phyloP scores from a whole-genome alignment of 2,113 vertebrate genomes.

The Aptenodytes patagonicus region DNA sequence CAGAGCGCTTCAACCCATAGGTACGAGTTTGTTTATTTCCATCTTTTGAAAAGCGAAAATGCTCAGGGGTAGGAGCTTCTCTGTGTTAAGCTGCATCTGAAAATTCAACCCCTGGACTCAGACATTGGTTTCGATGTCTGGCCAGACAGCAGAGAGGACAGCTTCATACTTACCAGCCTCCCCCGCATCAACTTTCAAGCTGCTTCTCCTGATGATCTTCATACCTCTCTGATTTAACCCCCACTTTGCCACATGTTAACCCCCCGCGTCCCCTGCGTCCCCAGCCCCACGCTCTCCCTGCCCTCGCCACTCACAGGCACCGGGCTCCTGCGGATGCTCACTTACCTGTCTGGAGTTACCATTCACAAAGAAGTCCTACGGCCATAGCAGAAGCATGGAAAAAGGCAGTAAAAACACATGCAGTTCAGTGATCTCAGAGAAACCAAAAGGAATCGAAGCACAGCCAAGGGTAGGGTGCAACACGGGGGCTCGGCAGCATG shows the following conservation, averaged over 20 bases:
- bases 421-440: conserved; percentile 85
- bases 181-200: neutral
- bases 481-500: neutral
- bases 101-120: neutral
- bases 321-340: conserved; percentile 34
- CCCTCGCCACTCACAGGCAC: neutral
- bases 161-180: conserved; percentile 83
- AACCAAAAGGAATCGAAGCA: conserved; percentile 57
- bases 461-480: neutral
- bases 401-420: conserved; percentile 86
- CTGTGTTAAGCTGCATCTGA: neutral
- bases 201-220: neutral
- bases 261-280: rapidly evolving
- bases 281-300: neutral
- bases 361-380: conserved; percentile 98
- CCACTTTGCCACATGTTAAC: rapidly evolving
- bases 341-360: conserved; percentile 99
- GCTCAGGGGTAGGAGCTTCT: neutral
- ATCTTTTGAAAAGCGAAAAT: neutral
- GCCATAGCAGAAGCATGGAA: conserved; percentile 95
- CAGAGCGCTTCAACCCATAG: neutral
- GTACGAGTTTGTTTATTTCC: neutral
- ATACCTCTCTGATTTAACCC: neutral
- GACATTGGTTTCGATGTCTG: rapidly evolving
- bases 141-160: neutral